These are phyloP conservation scores for Cybosia mesomella DNA, from an alignment of 2,888 invertebrate species.

Conservation along the genomic window DNA sequence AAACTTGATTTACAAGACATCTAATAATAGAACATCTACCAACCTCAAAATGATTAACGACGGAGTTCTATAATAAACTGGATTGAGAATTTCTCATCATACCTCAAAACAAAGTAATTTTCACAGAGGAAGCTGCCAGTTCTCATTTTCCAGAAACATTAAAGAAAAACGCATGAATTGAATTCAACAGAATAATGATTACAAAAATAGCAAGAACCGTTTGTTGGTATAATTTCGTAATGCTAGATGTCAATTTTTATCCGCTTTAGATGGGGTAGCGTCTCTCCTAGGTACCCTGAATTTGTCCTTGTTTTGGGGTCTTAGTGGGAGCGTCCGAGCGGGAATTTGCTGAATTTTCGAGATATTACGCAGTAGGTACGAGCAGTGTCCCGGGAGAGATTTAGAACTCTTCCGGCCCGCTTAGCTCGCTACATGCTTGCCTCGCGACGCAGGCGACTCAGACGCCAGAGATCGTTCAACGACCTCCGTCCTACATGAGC, in stretches of 20 bases:
- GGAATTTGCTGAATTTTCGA: neutral
- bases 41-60: conserved; percentile 24
- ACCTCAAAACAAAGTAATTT: conserved; percentile 54
- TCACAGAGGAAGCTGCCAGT: conserved; percentile 60
- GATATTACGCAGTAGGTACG: neutral
- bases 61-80: conserved; percentile 35
- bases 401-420: no score
- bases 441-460: no score
- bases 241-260: conserved; percentile 54
- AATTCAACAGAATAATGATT: conserved; percentile 60
- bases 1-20: conserved; percentile 30
- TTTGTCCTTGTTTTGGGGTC: no score
- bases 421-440: no score
- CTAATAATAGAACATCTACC: neutral
- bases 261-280: neutral
- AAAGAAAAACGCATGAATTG: conserved; percentile 61
- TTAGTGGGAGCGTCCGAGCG: neutral
- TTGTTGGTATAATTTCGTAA: conserved; percentile 45
- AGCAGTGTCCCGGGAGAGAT: no score
- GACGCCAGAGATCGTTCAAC: no score
- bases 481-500: no score
- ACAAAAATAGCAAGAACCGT: conserved; percentile 54
- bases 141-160: conserved; percentile 47
- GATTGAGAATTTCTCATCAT: conserved; percentile 53
- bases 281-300: neutral